Evolutionary conservation across 1,140 invertebrate genomes (phyloP).

Genomic region (Leucophenga varia): DNA sequence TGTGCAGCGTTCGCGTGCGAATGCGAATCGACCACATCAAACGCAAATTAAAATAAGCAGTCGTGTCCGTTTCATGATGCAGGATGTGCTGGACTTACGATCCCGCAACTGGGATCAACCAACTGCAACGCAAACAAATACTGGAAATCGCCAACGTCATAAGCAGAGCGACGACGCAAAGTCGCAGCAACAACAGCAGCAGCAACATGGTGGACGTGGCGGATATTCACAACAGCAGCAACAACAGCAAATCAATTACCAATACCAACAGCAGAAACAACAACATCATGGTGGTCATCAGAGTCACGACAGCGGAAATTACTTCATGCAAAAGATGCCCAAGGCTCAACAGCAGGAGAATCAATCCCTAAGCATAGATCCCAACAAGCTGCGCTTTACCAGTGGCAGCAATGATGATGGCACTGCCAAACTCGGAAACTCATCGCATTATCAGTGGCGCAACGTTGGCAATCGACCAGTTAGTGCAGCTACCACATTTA

Average conservation of each 20-base stretch:
- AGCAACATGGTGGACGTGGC: slow-evolving; percentile 5
- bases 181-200: slow-evolving; percentile 11
- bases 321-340: slow-evolving; percentile 37
- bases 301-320: slow-evolving; percentile 27
- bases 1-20: slow-evolving; percentile 36
- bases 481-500: slow-evolving; percentile 7
- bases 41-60: slow-evolving; percentile 41
- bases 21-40: slow-evolving; percentile 24
- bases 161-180: background rate
- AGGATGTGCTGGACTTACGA: slow-evolving; percentile 90
- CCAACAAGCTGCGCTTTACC: slow-evolving; percentile 44
- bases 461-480: slow-evolving; percentile 29
- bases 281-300: slow-evolving; percentile 24
- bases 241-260: slow-evolving; percentile 18
- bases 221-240: background rate
- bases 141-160: no score
- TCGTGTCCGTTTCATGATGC: slow-evolving; percentile 63
- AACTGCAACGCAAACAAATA: no score
- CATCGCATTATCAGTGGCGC: slow-evolving; percentile 40
- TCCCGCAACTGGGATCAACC: slow-evolving; percentile 71
- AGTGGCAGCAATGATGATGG: slow-evolving; percentile 26
- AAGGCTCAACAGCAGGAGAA: slow-evolving; percentile 45
- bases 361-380: slow-evolving; percentile 41
- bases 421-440: slow-evolving; percentile 38
- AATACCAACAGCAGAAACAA: slow-evolving; percentile 25